Percentiles rank a stretch among this genome's conserved stretches.
phyloP scores from a whole-genome alignment of 2,113 vertebrate genomes.

The Apteryx mantelli region DNA sequence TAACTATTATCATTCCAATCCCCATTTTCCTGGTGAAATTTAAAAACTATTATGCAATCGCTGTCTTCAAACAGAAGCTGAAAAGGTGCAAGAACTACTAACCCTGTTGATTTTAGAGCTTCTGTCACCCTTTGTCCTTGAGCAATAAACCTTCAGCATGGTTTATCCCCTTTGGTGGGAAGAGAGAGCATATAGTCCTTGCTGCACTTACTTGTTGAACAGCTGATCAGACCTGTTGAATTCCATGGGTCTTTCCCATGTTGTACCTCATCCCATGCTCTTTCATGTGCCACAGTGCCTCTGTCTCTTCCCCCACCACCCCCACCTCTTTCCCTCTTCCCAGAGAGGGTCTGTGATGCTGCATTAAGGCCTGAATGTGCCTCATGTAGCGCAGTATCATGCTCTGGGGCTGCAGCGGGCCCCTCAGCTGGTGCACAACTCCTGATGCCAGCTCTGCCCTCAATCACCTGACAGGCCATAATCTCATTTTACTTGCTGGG shows the following conservation, averaged over 20 bases:
- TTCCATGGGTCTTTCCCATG: not conserved
- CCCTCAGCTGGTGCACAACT: not conserved
- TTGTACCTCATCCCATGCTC: not conserved
- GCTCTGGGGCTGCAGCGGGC: too few species aligned
- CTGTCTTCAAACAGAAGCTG: constrained; percentile 38
- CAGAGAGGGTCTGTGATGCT: not conserved
- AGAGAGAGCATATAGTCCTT: not conserved
- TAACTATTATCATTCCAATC: constrained; percentile 53
- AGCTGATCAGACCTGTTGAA: not conserved
- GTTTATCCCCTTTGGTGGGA: not conserved
- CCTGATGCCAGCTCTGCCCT: not conserved
- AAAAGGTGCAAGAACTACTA: not conserved
- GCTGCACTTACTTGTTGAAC: not conserved
- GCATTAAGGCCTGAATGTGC: not conserved
- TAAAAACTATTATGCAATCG: constrained; percentile 44
- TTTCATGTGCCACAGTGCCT: not conserved
- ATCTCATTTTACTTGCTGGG: not conserved
- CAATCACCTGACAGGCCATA: accelerated
- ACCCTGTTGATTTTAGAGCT: not conserved
- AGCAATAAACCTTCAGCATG: not conserved
- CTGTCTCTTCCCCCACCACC: not conserved
- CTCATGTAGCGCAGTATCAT: too few species aligned
- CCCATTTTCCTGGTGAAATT: constrained; percentile 60
- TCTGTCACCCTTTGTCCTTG: not conserved
- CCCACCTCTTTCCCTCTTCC: not conserved